Evolutionary conservation across 2,797 vertebrate genomes (phyloP).

Genomic region (Sarcoramphus papa): DNA sequence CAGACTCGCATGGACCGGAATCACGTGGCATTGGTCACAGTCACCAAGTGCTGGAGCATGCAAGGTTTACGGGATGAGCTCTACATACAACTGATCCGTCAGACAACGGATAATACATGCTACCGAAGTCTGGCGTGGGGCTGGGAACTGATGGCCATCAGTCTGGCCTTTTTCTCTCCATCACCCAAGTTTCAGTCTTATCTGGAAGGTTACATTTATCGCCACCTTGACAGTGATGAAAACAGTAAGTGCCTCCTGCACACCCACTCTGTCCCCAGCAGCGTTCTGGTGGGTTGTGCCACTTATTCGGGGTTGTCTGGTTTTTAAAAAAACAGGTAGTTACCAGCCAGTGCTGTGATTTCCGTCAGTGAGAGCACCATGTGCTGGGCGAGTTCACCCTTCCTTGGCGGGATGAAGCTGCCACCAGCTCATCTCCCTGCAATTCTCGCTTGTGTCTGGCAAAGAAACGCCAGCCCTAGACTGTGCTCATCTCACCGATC

Average conservation of each 20-base stretch:
- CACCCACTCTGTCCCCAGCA: background rate
- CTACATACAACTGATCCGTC: conserved; percentile 87
- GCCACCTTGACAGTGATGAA: conserved; percentile 86
- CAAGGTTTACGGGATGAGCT: conserved; percentile 88
- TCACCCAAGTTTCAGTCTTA: conserved; percentile 92
- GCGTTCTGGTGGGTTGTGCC: background rate
- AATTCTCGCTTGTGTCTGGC: background rate
- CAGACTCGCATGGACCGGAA: conserved; percentile 84
- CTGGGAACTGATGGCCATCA: conserved; percentile 92
- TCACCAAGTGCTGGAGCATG: conserved; percentile 90
- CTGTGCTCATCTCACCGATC: background rate
- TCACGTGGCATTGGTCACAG: conserved; percentile 79
- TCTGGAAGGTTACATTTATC: conserved; percentile 91
- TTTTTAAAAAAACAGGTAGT: background rate
- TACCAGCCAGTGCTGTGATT: background rate
- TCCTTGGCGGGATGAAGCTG: background rate
- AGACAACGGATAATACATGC: conserved; percentile 85
- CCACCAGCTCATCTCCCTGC: background rate
- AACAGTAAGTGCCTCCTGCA: conserved; percentile 81
- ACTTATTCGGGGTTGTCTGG: background rate
- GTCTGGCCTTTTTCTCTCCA: conserved; percentile 89
- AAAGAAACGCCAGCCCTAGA: background rate
- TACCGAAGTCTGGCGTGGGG: conserved; percentile 83
- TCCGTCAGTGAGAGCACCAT: background rate
- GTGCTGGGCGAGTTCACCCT: background rate